Evolutionary conservation across 1,140 invertebrate genomes (phyloP), one percentile per base, ranked within the genome.

Genomic region (Mycetomoellerius zeteki): DNA sequence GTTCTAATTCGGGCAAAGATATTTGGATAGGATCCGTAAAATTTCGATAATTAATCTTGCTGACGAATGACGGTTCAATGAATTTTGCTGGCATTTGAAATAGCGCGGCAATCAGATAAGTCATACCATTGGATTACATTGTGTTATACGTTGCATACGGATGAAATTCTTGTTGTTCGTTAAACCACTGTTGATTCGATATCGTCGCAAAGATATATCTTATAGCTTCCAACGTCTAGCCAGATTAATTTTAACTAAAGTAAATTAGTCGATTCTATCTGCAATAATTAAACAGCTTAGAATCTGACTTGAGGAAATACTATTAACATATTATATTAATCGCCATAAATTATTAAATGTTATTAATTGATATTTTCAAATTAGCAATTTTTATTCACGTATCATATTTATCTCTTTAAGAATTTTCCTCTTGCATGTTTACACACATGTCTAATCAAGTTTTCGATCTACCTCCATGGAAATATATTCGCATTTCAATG

Each of bases 1-100:
- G 8, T 21, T 71, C 65, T 81, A 81, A 81, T 81, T 81, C 21
- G 30, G 52, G 78, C 64, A 16, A 71, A 30, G 33, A 58, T 47
- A 81, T 43, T 81, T 71, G 78, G 78, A 56, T 52, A 27, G n/a
- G 54, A 52, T 21, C 5, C 76, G 62, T 43, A 27, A 52, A 21
- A 19, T 27, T 19, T 8, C 43, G 43, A 5, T 80, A 80, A 80
- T 80, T 52, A 80, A 76, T 60, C 8, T 24, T 12, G 43, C 6
- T 43, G 43, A 14, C 27, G n/a, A 37, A 52, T 50, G 60, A 80
- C 43, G 76, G 43, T 62, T 80, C 60, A 80, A 80, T 78, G 60
- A 30, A 10, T 52, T 67, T 33, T 52, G 27, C n/a, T 67, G 60
- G 60, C 76, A 37, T 65, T 50, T 24, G 3, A 24, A 43, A 24